Percentiles rank a stretch among this genome's conserved stretches.
Evolutionary conservation across 2,888 invertebrate species (phyloP).

Genomic region (Drosophila diplacantha): DNA sequence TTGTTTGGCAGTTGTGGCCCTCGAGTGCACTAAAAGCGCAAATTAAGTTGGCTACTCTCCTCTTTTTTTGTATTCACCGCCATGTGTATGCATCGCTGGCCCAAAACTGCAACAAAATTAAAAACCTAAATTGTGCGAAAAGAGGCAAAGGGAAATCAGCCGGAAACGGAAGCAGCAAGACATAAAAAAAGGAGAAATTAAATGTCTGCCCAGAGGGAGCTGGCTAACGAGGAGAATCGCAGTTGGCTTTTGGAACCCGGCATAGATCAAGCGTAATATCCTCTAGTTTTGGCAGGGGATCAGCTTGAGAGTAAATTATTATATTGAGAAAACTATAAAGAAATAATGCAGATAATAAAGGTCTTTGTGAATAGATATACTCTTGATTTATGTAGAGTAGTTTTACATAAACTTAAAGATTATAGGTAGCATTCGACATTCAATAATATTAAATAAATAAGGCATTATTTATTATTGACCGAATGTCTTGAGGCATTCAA

Average conservation of each 20-base stretch:
- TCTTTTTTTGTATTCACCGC: constrained; percentile 9
- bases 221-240: not conserved
- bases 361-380: not conserved
- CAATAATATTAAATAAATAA: too few species aligned
- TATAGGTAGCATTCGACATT: not conserved
- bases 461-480: not conserved
- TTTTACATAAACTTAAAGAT: not conserved
- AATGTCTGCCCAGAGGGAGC: constrained; percentile 14
- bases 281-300: not conserved
- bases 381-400: too few species aligned
- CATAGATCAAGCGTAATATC: not conserved
- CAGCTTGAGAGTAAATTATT: not conserved
- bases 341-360: not conserved
- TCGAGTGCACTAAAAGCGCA: constrained; percentile 64
- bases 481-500: not conserved
- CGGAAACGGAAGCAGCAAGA: not conserved
- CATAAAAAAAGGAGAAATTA: constrained; percentile 9
- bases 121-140: constrained; percentile 52
- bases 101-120: constrained; percentile 57
- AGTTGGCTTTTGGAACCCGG: not conserved
- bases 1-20: constrained; percentile 47
- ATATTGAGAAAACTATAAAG: not conserved
- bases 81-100: constrained; percentile 46
- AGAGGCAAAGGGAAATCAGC: constrained; percentile 32
- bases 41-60: constrained; percentile 59